Base-by-base conservation (phyloP, 2,888 invertebrate species). In the Pyrgus malvae region DNA sequence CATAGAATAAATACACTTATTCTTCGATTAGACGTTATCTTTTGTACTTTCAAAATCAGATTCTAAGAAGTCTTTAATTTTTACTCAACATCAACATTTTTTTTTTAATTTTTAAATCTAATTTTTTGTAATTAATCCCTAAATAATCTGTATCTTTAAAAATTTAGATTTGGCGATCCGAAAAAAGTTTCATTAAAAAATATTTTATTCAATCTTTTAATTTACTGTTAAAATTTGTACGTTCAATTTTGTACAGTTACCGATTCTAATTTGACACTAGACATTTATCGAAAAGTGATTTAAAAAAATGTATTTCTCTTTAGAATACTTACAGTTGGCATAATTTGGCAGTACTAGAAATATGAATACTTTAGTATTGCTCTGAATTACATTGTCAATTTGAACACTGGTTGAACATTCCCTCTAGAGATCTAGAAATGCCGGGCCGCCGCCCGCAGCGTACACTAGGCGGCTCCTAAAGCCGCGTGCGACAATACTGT, bases 221-320 rank as follows among this genome's bases (percentile, higher is more conserved):
- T 80, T 89, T 85, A 86, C 82, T 78, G 86, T 83, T 84, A 89
- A 90, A 90, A 90, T 90, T 90, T 90, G 89, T 90, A 90, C 89
- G 89, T 79, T 87, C 72, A 69, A 70, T 78, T 90, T 90, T 90
- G 90, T 90, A 90, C 90, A 89, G 86, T 83, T 88, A 85, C 76
- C 88, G 86, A 86, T 76, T 85, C 88, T 90, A 90, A 89, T 89
- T 89, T 90, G 90, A 89, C 89, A 90, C 89, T 88, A 88, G 83
- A 85, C 76, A 82, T 76, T 81, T 75, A 80, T 83, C 82, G 83
- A 87, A 88, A 87, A 85, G 74, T 87, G 81, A 80, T 83, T 83
- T 73, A 75, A 80, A 83, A 84, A 86, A 83, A 77, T 63, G 81
- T 74, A 74, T 74, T 69, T 68, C 74, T 74, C 68, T 80, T 82